Evolutionary conservation across 2,888 invertebrate genomes (phyloP).

Genomic region (Pheosia tremula): DNA sequence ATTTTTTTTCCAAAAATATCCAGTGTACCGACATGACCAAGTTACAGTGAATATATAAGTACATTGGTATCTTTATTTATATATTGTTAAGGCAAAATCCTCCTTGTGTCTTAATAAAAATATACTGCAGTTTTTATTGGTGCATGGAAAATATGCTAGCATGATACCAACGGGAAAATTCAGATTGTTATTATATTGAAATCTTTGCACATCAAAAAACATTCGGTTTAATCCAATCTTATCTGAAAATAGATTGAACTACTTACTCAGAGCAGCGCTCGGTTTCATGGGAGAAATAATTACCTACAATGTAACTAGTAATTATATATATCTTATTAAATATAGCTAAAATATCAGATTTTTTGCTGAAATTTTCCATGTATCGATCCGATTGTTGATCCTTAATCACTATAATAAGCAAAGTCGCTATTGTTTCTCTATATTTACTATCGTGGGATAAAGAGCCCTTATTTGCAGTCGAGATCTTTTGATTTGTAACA

Average conservation of each 20-base stretch:
- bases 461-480: slow-evolving; percentile 10
- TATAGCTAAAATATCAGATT: too few relatives aligned
- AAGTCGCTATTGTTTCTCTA: background rate
- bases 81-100: too few relatives aligned
- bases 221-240: slow-evolving; percentile 25
- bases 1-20: too few relatives aligned
- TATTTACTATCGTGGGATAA: slow-evolving; percentile 12
- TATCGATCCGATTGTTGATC: too few relatives aligned
- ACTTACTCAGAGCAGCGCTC: slow-evolving; percentile 6
- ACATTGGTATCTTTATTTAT: too few relatives aligned
- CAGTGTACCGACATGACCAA: too few relatives aligned
- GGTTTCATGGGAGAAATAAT: background rate
- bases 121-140: background rate
- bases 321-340: too few relatives aligned
- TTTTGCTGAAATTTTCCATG: too few relatives aligned
- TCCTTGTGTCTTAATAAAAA: too few relatives aligned
- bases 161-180: slow-evolving; percentile 22
- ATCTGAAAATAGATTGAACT: slow-evolving; percentile 30
- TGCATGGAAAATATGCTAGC: slow-evolving; percentile 4
- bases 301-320: background rate
- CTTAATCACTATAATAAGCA: background rate
- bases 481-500: slow-evolving; percentile 16
- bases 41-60: too few relatives aligned
- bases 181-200: slow-evolving; percentile 21
- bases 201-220: slow-evolving; percentile 31